Evolutionary conservation across 1,140 invertebrate species (phyloP).

Genomic region (Delia radicum): DNA sequence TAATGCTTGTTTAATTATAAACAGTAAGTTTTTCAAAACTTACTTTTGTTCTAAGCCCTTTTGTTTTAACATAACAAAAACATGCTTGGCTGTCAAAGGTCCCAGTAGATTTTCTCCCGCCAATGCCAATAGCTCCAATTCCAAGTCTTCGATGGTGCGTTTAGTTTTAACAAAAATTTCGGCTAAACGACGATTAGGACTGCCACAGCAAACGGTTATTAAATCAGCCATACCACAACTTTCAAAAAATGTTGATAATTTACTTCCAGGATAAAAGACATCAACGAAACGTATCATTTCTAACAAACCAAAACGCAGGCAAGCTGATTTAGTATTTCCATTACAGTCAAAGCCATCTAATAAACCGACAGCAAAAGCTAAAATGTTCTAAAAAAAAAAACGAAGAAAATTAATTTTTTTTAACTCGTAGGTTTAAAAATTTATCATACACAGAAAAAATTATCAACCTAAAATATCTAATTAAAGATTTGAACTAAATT

Average conservation of each 20-base stretch:
- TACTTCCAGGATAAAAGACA: slow-evolving; percentile 47
- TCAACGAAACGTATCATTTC: slow-evolving; percentile 46
- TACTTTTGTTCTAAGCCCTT: not conserved
- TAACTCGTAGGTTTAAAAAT: no score
- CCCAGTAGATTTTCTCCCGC: slow-evolving; percentile 41
- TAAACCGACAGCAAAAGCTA: slow-evolving; percentile 43
- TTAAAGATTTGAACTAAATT: no score
- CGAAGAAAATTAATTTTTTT: not conserved
- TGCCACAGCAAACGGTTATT: slow-evolving; percentile 45
- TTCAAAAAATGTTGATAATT: slow-evolving; percentile 45
- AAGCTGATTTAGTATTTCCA: slow-evolving; percentile 43
- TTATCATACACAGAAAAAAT: no score
- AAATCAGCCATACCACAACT: slow-evolving; percentile 43
- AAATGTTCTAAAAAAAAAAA: slow-evolving; percentile 36
- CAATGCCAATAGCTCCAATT: slow-evolving; percentile 30
- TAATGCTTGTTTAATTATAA: no score
- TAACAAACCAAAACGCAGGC: slow-evolving; percentile 42
- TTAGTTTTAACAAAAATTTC: slow-evolving; percentile 45
- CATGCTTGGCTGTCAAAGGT: slow-evolving; percentile 32
- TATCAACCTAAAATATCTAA: no score
- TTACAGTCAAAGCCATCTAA: slow-evolving; percentile 46
- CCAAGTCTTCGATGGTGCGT: slow-evolving; percentile 38
- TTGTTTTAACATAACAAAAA: not conserved
- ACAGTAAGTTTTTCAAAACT: no score
- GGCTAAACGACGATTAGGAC: slow-evolving; percentile 44